Base-by-base conservation (phyloP, 2,113 vertebrate species). In the Mionectes macconnelli region DNA sequence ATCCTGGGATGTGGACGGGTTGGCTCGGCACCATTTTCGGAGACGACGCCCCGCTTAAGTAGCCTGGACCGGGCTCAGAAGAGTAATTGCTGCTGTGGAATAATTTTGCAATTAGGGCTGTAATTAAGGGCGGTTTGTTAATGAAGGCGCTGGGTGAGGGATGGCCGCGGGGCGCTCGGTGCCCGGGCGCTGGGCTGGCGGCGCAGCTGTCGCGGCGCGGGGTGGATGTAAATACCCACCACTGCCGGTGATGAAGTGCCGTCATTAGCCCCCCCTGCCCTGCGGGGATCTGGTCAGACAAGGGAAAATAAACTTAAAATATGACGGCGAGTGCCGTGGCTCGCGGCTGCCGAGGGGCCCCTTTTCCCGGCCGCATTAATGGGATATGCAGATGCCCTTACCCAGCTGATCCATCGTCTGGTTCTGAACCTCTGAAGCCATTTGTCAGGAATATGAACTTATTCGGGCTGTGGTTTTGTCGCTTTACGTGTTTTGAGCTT, bases 111-210 rank as follows among this genome's bases (percentile, higher is more conserved):
- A 98, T 98, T 98, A 98, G 69, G 7, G 62, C 97, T 97, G 98
- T 98, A 98, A 98, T 98, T 98, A 98, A 98, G 98, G 98, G 98
- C 98, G 97, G 98, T 98, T 98, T 98, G 98, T 98, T 98, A 98
- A 98, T 98, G 98, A 96, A 96, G 91, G 97, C 10, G 96, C 98
- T 86, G 3, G 97, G 97, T 98, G 98, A 98, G 91, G 82, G 53
- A 97, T 98, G 98, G 94, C 98, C 81, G 97, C 95, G 14, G 98
- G 98, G 98, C 95, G 19, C 97, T 94, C 56, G 83, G 37, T 97
- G 96, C 97, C 89, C 95, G 91, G 91, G 69, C 78, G 52, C 16
- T 69, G 96, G 60, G 81, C 31, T 33, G 94, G 96, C 59, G 97
- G 90, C 97, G 59, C 96, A 95, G 97, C 98, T 97, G 97, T 94